Conservation (phyloP, 2,888 invertebrate genomes). For the Brachylomia viminalis region DNA sequence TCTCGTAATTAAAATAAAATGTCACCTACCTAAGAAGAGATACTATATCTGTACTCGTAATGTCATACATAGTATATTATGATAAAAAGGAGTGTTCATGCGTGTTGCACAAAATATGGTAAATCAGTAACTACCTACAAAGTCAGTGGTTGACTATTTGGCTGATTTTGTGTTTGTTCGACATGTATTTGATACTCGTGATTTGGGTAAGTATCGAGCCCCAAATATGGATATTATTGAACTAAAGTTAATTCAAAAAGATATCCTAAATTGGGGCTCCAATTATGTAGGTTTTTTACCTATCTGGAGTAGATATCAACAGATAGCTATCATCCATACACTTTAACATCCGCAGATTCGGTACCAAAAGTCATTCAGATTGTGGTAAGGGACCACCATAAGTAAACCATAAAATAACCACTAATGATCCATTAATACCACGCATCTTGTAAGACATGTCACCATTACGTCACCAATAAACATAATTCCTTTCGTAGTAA, state of each 20-base stretch:
- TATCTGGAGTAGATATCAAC: neutral
- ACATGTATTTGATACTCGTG: neutral
- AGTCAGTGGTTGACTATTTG: neutral
- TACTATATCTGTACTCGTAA: neutral
- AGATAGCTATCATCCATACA: neutral
- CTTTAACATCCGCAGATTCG: neutral
- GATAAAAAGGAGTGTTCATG: neutral
- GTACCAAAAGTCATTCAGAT: neutral
- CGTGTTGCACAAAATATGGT: conserved; percentile 1
- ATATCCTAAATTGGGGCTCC: neutral
- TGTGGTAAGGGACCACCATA: too few species aligned
- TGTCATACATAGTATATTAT: neutral
- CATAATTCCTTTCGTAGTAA: conserved; percentile 6
- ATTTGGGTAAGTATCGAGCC: neutral
- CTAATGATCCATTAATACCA: neutral
- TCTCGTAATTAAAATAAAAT: neutral
- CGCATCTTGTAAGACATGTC: neutral
- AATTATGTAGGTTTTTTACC: neutral
- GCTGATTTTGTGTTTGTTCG: neutral
- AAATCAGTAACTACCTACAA: neutral
- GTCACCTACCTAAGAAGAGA: neutral
- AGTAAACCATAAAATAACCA: neutral
- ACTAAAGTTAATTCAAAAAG: neutral
- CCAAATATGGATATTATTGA: too few species aligned
- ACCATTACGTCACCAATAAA: neutral